Percentiles rank a stretch among this genome's conserved stretches.
Evolutionary conservation across 2,797 vertebrate species (phyloP).

Genomic region (Rhincodon typus): DNA sequence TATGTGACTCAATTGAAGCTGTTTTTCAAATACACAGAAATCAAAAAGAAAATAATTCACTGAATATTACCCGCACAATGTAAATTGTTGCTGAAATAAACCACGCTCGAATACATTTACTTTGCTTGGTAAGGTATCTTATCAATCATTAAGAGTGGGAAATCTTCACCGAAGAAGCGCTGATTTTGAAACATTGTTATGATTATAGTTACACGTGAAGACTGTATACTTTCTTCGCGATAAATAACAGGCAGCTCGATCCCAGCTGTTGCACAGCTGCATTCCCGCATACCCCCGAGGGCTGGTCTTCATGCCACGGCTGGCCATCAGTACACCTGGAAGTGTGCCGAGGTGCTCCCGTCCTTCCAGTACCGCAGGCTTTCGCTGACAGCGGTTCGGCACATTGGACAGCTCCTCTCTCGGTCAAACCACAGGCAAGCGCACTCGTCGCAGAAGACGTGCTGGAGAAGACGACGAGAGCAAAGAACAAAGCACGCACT

Average conservation of each 20-base stretch:
- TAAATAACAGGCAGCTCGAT: not conserved
- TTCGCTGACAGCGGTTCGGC: constrained; percentile 78
- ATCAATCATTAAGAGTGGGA: not conserved
- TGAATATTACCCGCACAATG: not conserved
- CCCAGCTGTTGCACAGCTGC: constrained; percentile 2
- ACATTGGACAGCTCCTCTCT: constrained; percentile 86
- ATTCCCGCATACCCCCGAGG: not conserved
- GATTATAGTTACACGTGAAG: not conserved
- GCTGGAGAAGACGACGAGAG: constrained; percentile 54
- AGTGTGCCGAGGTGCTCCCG: constrained; percentile 89
- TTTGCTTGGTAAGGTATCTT: not conserved
- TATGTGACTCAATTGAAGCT: no score
- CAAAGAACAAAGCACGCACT: not conserved
- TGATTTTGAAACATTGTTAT: not conserved
- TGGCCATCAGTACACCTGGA: constrained; percentile 79
- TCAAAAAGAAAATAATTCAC: not conserved
- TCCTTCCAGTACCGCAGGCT: constrained; percentile 93
- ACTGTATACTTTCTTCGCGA: not conserved
- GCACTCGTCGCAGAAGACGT: constrained; percentile 96
- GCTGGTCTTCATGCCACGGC: not conserved
- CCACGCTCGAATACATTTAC: not conserved
- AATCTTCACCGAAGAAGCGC: not conserved
- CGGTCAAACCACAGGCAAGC: constrained; percentile 93
- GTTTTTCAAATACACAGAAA: no score
- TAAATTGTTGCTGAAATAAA: not conserved